Base-by-base conservation (phyloP, 2,888 invertebrate species). In the Dryadula phaetusa region DNA sequence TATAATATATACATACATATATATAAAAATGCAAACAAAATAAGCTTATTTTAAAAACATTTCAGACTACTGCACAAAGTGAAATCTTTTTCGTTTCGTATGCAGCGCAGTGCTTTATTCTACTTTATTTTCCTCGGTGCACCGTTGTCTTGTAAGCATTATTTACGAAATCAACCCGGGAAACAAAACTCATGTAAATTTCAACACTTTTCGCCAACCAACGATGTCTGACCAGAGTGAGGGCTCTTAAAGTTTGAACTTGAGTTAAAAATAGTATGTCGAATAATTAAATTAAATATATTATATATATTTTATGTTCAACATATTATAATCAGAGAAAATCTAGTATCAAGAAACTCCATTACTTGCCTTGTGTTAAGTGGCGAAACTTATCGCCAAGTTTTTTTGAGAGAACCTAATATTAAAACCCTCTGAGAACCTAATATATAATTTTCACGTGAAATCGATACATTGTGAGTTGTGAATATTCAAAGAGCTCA, bases 121-220 rank as follows among this genome's bases (percentile, higher is more conserved):
- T 56, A 40, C 20, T 56, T 56, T 37, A 56, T 56, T 56, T 37
- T n/a, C 22, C 22, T 22, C 37, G 20, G 20, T 37, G 37, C 37
- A 56, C 37, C 20, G 16, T 49, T 66, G 42, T 52, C 25, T 32
- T 34, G 65, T 52, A 49, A 52, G 65, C 49, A 53, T 64, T 63
- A 61, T 60, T 61, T 46, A 62, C 49, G 37, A 71, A 75, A 76
- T 77, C 76, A 70, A 75, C 62, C 69, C 69, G 69, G 74, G 72
- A 72, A 75, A 77, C 74, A 66, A 73, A 75, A 77, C 74, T 77
- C 76, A 74, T 75, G 73, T 75, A 79, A 78, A 81, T 81, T 83
- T 82, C 77, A 78, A 80, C 79, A 78, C 79, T 76, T 81, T 81
- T 79, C 79, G 72, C 77, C 76, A 76, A 73, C 74, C 74, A 68